These are phyloP conservation scores for Speoplatyrhinus poulsoni DNA, from an alignment of 2,113 vertebrate species.

Conservation along the genomic window DNA sequence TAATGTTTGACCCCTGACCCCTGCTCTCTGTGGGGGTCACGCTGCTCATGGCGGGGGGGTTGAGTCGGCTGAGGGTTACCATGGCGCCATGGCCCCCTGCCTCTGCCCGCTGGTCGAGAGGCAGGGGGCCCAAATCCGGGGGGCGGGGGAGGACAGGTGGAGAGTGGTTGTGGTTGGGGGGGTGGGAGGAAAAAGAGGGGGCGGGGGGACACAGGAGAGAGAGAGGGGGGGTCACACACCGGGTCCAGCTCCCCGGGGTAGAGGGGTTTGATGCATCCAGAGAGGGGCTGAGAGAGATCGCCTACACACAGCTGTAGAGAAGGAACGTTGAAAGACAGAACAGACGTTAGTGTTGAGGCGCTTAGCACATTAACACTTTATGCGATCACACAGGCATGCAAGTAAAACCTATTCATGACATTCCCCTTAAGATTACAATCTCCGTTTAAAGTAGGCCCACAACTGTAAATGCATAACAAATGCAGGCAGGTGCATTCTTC, in stretches of 20 bases:
- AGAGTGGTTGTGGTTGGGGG: constrained; percentile 3
- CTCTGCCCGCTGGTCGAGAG: constrained; percentile 68
- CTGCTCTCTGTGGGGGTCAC: constrained; percentile 82
- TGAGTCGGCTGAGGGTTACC: constrained; percentile 89
- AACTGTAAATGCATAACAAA: constrained; percentile 44
- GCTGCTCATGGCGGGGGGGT: constrained; percentile 84
- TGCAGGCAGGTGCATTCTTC: constrained; percentile 48
- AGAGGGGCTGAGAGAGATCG: constrained; percentile 72
- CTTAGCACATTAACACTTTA: no score
- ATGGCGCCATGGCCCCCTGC: constrained; percentile 89
- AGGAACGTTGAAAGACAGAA: neutral
- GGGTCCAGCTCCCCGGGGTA: constrained; percentile 73
- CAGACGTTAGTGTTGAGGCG: constrained; percentile 7
- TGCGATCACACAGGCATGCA: neutral
- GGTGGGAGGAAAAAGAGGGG: constrained; percentile 9
- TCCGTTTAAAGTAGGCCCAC: constrained; percentile 21
- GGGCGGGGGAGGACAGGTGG: constrained; percentile 40
- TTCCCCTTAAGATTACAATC: constrained; percentile 6
- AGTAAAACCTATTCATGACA: constrained; percentile 15
- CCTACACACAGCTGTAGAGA: constrained; percentile 65
- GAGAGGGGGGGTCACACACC: constrained; percentile 60
- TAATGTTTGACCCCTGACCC: constrained; percentile 71
- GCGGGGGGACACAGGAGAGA: constrained; percentile 34
- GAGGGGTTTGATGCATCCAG: constrained; percentile 74
- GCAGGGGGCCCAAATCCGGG: constrained; percentile 66